Conservation (phyloP, 1,140 invertebrate species). For the Schlechtendalia chinensis region DNA sequence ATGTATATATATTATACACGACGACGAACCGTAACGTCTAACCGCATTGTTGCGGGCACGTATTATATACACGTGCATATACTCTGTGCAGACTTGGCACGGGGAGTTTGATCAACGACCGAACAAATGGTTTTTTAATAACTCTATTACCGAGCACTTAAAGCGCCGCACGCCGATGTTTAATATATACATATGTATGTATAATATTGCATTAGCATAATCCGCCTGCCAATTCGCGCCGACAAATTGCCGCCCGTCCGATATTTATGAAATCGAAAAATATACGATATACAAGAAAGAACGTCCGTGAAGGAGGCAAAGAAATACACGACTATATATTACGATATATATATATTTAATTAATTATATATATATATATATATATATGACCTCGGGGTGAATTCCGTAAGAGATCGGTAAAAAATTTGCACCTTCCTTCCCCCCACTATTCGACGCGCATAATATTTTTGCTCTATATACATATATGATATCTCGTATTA, state of each 20-base stretch:
- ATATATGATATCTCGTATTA: too few relatives aligned
- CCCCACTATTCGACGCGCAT: too few relatives aligned
- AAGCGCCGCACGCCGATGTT: not conserved
- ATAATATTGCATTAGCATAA: slow-evolving; percentile 7
- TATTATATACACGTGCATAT: too few relatives aligned
- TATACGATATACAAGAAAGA: too few relatives aligned
- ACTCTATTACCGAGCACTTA: not conserved
- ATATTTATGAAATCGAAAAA: slow-evolving; percentile 4
- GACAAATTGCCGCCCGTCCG: not conserved
- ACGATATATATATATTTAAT: too few relatives aligned
- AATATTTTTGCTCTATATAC: too few relatives aligned
- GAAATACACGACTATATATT: not conserved
- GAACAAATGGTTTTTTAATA: slow-evolving; percentile 27
- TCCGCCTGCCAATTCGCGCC: slow-evolving; percentile 1
- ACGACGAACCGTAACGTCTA: not conserved
- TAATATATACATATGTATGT: too few relatives aligned
- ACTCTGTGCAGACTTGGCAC: not conserved
- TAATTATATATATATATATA: not conserved
- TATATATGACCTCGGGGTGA: not conserved
- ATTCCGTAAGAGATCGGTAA: not conserved
- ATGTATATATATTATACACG: too few relatives aligned
- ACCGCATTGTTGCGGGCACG: not conserved
- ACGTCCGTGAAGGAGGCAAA: too few relatives aligned
- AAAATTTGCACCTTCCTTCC: too few relatives aligned
- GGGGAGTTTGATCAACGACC: slow-evolving; percentile 6